phyloP scores from a whole-genome alignment of 2,113 vertebrate species.

The Ancistrus triradiatus region DNA sequence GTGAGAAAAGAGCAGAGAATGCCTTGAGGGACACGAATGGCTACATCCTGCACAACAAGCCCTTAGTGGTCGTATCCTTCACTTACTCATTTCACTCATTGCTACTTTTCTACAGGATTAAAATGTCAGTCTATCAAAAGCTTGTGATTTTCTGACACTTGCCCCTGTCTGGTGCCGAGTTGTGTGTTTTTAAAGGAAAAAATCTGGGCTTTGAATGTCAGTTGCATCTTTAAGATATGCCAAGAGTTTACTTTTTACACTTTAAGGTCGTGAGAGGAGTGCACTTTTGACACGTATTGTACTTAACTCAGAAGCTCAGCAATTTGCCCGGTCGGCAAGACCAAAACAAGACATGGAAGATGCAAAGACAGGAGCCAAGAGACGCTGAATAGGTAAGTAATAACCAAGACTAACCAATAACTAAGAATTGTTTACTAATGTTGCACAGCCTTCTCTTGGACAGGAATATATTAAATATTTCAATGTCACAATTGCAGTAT shows the following conservation, averaged over 20 bases:
- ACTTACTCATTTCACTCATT: neutral
- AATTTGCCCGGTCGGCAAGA: constrained; percentile 93
- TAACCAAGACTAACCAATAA: too few species aligned
- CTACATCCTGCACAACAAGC: constrained; percentile 87
- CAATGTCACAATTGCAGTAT: too few species aligned
- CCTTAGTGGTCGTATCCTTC: constrained; percentile 98
- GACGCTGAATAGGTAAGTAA: constrained; percentile 32
- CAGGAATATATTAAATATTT: too few species aligned
- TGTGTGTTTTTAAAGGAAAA: constrained; percentile 1
- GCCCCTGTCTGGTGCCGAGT: neutral
- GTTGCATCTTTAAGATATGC: neutral
- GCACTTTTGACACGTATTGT: neutral
- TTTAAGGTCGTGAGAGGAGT: neutral
- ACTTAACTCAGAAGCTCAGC: constrained; percentile 71
- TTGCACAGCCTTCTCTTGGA: too few species aligned
- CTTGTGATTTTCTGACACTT: neutral
- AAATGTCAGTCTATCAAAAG: neutral
- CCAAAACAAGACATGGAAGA: constrained; percentile 81
- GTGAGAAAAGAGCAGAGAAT: constrained; percentile 85
- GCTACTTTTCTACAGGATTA: neutral
- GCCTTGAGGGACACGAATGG: constrained; percentile 92
- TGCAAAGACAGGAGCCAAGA: constrained; percentile 55
- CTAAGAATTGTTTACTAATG: too few species aligned
- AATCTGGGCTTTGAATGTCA: constrained; percentile 1
- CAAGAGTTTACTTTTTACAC: neutral